Conservation (phyloP, 2,888 invertebrate genomes). For the Schizaphis graminum region DNA sequence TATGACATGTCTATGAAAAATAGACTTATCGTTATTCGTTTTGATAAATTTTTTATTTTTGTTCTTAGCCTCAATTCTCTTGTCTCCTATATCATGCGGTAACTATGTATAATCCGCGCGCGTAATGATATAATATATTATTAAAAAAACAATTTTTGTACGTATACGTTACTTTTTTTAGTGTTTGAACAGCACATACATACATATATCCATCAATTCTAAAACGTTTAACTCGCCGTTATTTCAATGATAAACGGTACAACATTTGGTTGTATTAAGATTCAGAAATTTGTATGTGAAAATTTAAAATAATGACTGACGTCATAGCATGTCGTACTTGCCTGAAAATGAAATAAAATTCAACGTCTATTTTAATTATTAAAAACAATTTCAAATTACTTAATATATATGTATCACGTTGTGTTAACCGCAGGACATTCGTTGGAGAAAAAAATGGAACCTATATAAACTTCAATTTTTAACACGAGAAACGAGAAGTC, state of each 20-base stretch:
- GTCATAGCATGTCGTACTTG: not conserved
- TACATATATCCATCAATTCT: not conserved
- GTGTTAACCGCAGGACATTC: not conserved
- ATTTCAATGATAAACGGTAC: not conserved
- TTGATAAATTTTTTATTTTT: not conserved
- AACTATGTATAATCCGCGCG: not conserved
- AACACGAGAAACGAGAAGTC: conserved; percentile 9
- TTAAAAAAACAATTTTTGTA: not conserved
- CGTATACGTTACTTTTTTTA: not conserved
- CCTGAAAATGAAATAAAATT: conserved; percentile 23
- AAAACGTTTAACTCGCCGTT: not conserved
- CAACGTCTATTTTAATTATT: conserved; percentile 22
- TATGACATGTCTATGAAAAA: not conserved
- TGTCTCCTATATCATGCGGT: not conserved
- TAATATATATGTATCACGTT: not conserved
- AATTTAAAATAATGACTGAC: not conserved
- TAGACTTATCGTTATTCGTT: not conserved
- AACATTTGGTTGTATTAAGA: conserved; percentile 1
- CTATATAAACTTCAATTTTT: not conserved
- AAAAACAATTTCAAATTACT: conserved; percentile 29
- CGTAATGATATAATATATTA: not conserved
- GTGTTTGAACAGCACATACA: not conserved
- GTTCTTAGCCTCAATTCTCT: not conserved
- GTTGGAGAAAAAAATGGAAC: not conserved
- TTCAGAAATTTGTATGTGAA: not conserved